Evolutionary conservation across 1,140 invertebrate species (phyloP), one percentile per base, ranked within the genome.

Genomic region (Drosophila jambulina): DNA sequence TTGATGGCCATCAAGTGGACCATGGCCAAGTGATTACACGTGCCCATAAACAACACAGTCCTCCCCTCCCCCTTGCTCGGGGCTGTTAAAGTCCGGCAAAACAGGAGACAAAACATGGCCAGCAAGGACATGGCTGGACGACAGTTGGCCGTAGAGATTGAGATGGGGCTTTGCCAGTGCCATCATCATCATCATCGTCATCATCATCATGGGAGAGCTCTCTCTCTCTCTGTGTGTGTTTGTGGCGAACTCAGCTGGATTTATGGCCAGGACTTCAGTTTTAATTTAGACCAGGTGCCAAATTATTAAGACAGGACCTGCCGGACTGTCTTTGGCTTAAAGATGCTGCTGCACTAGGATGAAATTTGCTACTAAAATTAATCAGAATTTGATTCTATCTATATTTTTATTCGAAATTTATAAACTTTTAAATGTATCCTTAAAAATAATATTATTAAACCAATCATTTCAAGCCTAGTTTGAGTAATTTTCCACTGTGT

Each of bases 21-120:
- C 81, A 83, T 83, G 80, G 71, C 71, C 63, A 70, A 86, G 82
- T 86, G 82, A 86, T 85, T 85, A 85, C 82, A 85, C 82, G 78
- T 85, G 65, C 63, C 59, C 78, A 86, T 86, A 85, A 85, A 81
- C 75, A 85, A 85, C 74, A 81, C 48, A 56, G 68, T 57, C 62
- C 67, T 19, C 12, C 34, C 25, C 15, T 19, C 27, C 27, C n/a
- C 40, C 38, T 23, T 54, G 45, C 27, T 13, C 60, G 34, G 69
- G 64, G 59, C 56, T 65, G 79, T 74, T 65, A 74, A 72, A 76
- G 71, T 59, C 63, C 25, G 36, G 57, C 75, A 59, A 58, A 77
- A 75, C 61, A 49, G 51, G 60, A 61, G 60, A 59, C 68, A 80
- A 68, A 63, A 64, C 72, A 72, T 64, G 81, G 42, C 43, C 59